Base-by-base conservation (phyloP, 2,888 invertebrate genomes). In the Athalia circularis region DNA sequence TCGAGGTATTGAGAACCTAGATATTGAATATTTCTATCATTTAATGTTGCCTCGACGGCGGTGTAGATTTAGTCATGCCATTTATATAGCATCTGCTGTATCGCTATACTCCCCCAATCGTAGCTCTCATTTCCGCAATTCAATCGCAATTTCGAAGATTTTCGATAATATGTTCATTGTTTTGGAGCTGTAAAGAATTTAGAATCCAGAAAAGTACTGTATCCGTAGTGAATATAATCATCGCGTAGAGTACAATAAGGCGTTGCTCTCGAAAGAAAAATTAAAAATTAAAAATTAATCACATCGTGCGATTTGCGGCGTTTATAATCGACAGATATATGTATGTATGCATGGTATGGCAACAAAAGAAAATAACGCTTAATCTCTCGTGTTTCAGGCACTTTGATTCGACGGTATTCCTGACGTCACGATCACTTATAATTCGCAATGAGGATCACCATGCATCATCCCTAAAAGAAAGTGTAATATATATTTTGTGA, bases 1-100 rank as follows among this genome's bases (percentile, higher is more conserved):
- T 83, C 83, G 83, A 83, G 82, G 82, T 82, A 81, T 82, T 83
- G 81, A 75, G 13, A 59, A 6, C 62, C 62, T 29, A 77, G 57
- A 78, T 72, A 70, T 77, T 77, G 61, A 67, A 77, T 54, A 67
- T 54, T 59, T 52, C 70, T 72, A 72, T 72, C 59, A 59, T 59
- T 72, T 72, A 45, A 47, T 43, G 54, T 65, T 13, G 1, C 61
- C 61, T 61, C 5, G 13, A 6, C 52, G 47, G 45, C 45, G 70
- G 70, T 29, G 70, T 72, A 59, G 47, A 59, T 13, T 72, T 72
- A 72, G 29, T 29, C 29, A 29, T 2, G 2, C 43, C 7, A 6
- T 61, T 11, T n/a, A 13, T n/a, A 61, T 29, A 29, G 29, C 29
- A 29, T 29, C 29, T 29, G 29, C 29, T 29, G 29, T 29, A 29